These are phyloP conservation scores for Nephrotoma flavescens DNA, from an alignment of 2,888 invertebrate genomes.

Conservation along the genomic window DNA sequence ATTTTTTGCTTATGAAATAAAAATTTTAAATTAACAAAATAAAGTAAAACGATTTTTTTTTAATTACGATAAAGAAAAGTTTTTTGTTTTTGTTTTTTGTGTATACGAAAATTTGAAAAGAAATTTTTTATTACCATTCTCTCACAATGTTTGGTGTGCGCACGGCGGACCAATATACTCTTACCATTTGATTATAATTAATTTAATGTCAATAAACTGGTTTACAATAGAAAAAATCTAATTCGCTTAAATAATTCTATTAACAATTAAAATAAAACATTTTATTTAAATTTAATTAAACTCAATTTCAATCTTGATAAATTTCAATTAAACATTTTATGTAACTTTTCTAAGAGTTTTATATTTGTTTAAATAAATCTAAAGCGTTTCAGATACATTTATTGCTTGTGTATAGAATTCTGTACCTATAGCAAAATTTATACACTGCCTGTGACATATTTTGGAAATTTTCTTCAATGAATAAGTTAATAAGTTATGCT, in stretches of 20 bases:
- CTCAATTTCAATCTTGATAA: neutral
- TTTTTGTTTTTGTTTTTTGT: neutral
- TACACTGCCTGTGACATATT: too few species aligned
- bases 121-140: neutral
- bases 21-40: neutral
- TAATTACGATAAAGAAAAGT: neutral
- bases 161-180: neutral
- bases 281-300: neutral
- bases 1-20: neutral
- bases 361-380: too few species aligned
- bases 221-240: neutral
- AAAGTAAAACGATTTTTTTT: neutral
- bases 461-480: too few species aligned
- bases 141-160: neutral
- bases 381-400: too few species aligned
- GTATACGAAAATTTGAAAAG: neutral
- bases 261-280: neutral
- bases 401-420: too few species aligned
- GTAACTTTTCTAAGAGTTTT: too few species aligned
- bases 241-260: neutral
- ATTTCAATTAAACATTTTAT: neutral
- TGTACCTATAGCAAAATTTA: too few species aligned
- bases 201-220: neutral
- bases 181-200: neutral
- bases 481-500: too few species aligned